Base-by-base conservation (phyloP, 2,888 invertebrate species). In the Carterocephalus palaemon region DNA sequence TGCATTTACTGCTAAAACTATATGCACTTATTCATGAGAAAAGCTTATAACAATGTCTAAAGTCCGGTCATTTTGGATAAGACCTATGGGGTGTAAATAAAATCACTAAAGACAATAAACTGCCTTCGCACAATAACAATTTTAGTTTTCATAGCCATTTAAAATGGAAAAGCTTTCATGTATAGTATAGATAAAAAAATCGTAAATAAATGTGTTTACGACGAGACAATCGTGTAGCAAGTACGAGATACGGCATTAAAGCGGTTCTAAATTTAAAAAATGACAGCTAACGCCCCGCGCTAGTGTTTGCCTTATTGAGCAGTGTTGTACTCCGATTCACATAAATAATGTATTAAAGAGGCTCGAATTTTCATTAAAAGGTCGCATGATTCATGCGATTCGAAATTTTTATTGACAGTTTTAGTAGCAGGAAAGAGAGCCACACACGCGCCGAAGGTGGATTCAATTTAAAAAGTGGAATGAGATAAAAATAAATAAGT, bases 401-500 rank as follows among this genome's bases (percentile, higher is more conserved):
- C 60, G 66, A 67, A 62, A 63, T 62, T 74, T 83, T 82, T 82
- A 84, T 82, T 81, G 84, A 82, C 82, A 82, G 81, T 72, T 83
- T 82, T 78, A 83, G 75, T 74, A 70, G 67, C 66, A 67, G 53
- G 64, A 64, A 61, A 65, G 63, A 70, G 74, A 71, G 70, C 84
- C 83, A 83, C 84, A 83, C 84, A 82, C 84, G 75, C 71, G 77
- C 82, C 83, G 78, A 73, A 64, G 70, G 62, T 66, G 77, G 75
- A 80, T 82, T 84, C 84, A 85, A 84, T 85, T 86, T 84, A 83
- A 86, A 84, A 83, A 80, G 74, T 75, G 75, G 76, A 84, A 84
- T 83, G 83, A 82, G 82, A 84, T 81, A 82, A 85, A 82, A 83
- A 86, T 84, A 86, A 85, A 85, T 84, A 85, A 84, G 81, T 78